Base-by-base conservation (phyloP, 2,888 invertebrate genomes). In the Cylloceria caligata region DNA sequence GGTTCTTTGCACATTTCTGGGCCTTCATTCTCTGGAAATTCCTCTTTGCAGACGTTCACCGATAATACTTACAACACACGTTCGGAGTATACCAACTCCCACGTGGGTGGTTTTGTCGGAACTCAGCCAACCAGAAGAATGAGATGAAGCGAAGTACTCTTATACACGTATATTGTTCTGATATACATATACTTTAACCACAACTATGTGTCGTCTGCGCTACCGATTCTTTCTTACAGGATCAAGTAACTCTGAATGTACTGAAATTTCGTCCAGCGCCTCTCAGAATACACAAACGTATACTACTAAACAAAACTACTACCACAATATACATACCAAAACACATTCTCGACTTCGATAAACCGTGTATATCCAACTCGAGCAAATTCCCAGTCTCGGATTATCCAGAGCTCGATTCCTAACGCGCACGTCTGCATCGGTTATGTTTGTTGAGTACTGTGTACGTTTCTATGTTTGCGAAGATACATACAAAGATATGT, bases 401-500 rank as follows among this genome's bases (percentile, higher is more conserved):
- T 81, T 64, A 81, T 60, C 64, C 73, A 47, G 45, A 47, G 64
- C 55, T 73, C 47, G 60, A 55, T 68, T 47, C 13, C n/a, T 60
- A 60, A 47, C 75, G 64, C 47, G 27, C 34, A 72, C 52, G 62
- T 69, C 81, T 19, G 72, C 67, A 67, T 77, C 76, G 34, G 62
- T 81, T 62, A 68, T 42, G 60, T 75, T 39, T 60, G 65, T 45
- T 60, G 42, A 19, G 21, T 73, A 81, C 77, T 73, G 69, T 69
- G 42, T 74, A 34, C 34, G 55, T 36, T 60, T 49, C 47, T 19
- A 34, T 16, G 27, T 68, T 34, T 49, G 42, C 16, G 36, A 24
- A 39, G 52, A 74, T 42, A 49, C 45, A 34, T 19, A 42, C 73
- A n/a, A 78, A 69, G 74, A 78, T 78, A 81, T 78, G 78, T 24